These are phyloP conservation scores for Strigops habroptila DNA, from an alignment of 2,113 vertebrate species.

Conservation along the genomic window DNA sequence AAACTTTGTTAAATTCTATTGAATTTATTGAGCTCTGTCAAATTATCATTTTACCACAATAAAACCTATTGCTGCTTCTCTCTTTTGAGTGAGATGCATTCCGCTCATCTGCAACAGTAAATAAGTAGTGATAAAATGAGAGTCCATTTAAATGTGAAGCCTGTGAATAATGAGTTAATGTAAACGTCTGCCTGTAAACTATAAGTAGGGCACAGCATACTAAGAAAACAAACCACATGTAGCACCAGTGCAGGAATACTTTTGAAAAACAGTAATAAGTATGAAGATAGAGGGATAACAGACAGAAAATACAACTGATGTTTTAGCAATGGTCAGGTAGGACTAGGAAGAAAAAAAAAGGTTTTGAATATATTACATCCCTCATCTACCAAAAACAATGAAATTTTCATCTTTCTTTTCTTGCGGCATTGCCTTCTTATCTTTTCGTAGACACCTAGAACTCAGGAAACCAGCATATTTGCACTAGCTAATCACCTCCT, in stretches of 20 bases:
- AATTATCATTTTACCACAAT: neutral
- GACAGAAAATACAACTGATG: neutral
- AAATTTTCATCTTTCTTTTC: neutral
- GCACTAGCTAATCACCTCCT: neutral
- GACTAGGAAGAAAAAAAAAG: neutral
- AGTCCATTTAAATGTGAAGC: neutral
- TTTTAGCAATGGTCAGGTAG: neutral
- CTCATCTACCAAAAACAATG: neutral
- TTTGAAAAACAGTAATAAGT: neutral
- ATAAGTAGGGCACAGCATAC: neutral
- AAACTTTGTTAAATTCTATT: neutral
- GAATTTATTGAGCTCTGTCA: neutral
- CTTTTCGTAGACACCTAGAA: neutral
- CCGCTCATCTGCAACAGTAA: neutral
- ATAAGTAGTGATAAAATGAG: neutral
- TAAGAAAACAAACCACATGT: neutral
- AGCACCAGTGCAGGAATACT: neutral
- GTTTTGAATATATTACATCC: neutral
- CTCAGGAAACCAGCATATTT: neutral
- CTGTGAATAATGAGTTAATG: neutral
- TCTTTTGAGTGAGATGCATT: neutral
- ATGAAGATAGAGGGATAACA: neutral
- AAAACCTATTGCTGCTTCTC: neutral
- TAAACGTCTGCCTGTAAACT: neutral
- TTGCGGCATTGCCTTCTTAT: neutral